Conservation (phyloP, 2,888 invertebrate genomes). For the Caenorhabditis sp. region DNA sequence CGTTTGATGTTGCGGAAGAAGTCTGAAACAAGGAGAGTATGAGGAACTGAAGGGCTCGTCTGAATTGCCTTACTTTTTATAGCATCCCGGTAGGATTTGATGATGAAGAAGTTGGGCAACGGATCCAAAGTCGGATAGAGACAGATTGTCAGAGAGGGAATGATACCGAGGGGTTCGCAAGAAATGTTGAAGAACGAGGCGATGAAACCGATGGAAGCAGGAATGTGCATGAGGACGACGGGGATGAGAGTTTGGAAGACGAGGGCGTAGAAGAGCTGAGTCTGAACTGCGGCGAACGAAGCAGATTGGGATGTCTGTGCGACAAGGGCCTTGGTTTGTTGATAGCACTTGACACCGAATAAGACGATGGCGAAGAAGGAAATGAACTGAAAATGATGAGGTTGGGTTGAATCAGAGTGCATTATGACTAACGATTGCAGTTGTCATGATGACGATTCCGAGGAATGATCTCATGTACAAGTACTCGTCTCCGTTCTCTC, state of each 20-base stretch:
- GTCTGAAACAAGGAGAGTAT: background rate
- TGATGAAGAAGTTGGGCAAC: slow-evolving; percentile 44
- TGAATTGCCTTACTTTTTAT: slow-evolving; percentile 12
- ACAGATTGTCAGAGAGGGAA: slow-evolving; percentile 10
- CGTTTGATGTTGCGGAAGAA: background rate
- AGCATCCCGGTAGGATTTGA: slow-evolving; percentile 33
- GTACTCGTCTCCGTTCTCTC: slow-evolving; percentile 2
- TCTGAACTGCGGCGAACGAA: slow-evolving; percentile 17
- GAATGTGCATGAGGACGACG: slow-evolving; percentile 45
- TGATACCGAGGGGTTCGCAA: slow-evolving; percentile 5
- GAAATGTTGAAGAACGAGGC: slow-evolving; percentile 24
- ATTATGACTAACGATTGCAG: slow-evolving; percentile 9
- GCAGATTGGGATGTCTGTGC: background rate
- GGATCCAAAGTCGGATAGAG: slow-evolving; percentile 44
- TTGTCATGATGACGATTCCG: slow-evolving; percentile 22
- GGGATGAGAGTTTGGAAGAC: slow-evolving; percentile 43
- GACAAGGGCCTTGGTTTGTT: slow-evolving; percentile 1
- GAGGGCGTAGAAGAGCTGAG: slow-evolving; percentile 41
- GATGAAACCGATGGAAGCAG: slow-evolving; percentile 14
- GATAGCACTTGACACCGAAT: slow-evolving; percentile 31
- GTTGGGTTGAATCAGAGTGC: background rate
- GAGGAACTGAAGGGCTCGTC: too few relatives aligned
- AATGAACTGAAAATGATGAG: background rate
- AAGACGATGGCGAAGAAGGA: slow-evolving; percentile 23
- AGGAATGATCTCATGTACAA: slow-evolving; percentile 18